Conservation (phyloP, 2,113 vertebrate species). For the Cromileptes altivelis region DNA sequence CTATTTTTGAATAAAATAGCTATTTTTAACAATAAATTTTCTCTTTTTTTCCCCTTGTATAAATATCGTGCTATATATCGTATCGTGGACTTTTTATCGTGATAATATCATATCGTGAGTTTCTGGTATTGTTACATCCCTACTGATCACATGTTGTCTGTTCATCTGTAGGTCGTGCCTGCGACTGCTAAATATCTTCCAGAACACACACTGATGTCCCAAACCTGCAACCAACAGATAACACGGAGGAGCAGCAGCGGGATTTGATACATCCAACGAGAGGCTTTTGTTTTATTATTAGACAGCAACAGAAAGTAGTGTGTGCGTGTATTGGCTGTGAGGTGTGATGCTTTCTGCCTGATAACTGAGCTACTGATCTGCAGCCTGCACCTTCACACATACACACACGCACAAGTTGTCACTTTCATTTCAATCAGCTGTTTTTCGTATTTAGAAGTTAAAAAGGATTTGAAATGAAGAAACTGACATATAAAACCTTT, state of each 20-base stretch:
- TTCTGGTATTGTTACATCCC: too few relatives aligned
- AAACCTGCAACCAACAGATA: conserved; percentile 49
- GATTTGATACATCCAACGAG: conserved; percentile 27
- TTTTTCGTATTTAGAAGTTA: background rate
- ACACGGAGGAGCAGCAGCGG: conserved; percentile 34
- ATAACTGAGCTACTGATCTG: conserved; percentile 54
- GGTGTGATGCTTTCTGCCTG: conserved; percentile 51
- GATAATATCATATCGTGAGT: too few relatives aligned
- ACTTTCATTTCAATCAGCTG: conserved; percentile 45
- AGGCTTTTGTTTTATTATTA: conserved; percentile 53
- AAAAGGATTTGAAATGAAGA: background rate
- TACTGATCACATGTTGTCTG: background rate
- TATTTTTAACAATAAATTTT: too few relatives aligned
- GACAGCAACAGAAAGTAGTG: conserved; percentile 48
- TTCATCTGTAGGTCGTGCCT: conserved; percentile 76
- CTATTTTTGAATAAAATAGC: too few relatives aligned
- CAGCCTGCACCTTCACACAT: conserved; percentile 26
- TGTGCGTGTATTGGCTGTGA: conserved; percentile 45
- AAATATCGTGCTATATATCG: too few relatives aligned
- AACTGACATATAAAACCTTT: background rate
- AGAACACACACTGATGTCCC: conserved; percentile 29
- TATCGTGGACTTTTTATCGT: too few relatives aligned
- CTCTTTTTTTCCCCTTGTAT: too few relatives aligned
- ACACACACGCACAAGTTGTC: conserved; percentile 28
- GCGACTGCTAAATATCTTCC: conserved; percentile 79